These are phyloP conservation scores for Hemistola chrysoprasaria DNA, from an alignment of 2,888 invertebrate genomes.

Conservation along the genomic window DNA sequence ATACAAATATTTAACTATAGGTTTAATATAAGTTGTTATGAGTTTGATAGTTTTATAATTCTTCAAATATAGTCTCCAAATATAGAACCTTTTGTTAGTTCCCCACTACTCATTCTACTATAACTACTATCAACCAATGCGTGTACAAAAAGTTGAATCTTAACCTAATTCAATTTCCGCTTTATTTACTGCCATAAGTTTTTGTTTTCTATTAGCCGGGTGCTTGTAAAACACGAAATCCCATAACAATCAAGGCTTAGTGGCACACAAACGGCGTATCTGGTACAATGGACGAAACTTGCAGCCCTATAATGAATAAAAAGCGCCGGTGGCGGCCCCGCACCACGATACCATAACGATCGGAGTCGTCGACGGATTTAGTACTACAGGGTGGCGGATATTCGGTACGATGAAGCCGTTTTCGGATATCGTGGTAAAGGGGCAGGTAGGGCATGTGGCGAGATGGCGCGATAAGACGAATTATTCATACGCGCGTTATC, in stretches of 20 bases:
- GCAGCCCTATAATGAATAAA: constrained; percentile 76
- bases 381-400: constrained; percentile 38
- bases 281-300: constrained; percentile 74
- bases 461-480: constrained; percentile 80
- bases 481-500: constrained; percentile 81
- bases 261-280: constrained; percentile 68
- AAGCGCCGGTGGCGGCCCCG: constrained; percentile 60
- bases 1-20: too few relatives aligned
- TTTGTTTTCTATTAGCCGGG: constrained; percentile 61
- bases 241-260: constrained; percentile 70
- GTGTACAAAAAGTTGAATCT: constrained; percentile 14
- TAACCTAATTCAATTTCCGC: constrained; percentile 56
- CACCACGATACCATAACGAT: constrained; percentile 47
- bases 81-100: neutral
- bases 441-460: constrained; percentile 81
- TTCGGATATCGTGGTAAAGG: constrained; percentile 61
- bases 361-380: constrained; percentile 34
- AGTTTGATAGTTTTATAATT: too few relatives aligned
- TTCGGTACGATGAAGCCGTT: constrained; percentile 46
- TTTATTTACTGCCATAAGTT: constrained; percentile 47
- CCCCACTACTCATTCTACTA: too few relatives aligned
- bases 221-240: constrained; percentile 64
- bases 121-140: neutral
- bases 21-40: too few relatives aligned
- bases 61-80: neutral